Percentiles rank a stretch among this genome's conserved stretches.
These are phyloP conservation scores for Nebria brevicollis DNA, from an alignment of 2,888 invertebrate species.

Conservation along the genomic window DNA sequence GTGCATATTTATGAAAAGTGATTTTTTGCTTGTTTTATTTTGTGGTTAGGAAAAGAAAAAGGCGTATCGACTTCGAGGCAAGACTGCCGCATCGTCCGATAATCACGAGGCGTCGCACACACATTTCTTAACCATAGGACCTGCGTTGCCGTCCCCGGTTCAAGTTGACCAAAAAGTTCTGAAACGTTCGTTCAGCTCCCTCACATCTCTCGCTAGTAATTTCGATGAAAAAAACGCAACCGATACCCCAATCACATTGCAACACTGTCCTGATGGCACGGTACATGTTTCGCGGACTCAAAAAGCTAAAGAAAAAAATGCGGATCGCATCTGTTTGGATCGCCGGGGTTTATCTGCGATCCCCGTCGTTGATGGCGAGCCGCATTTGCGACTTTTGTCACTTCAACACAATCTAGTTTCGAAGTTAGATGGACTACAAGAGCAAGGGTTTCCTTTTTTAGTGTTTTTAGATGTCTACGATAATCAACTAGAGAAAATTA, in stretches of 20 bases:
- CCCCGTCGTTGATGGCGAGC: constrained; percentile 84
- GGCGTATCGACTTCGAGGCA: constrained; percentile 65
- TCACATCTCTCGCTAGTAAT: constrained; percentile 57
- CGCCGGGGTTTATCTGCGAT: constrained; percentile 84
- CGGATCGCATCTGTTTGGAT: constrained; percentile 90
- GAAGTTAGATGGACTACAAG: constrained; percentile 72
- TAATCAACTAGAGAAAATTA: constrained; percentile 90
- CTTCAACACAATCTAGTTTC: constrained; percentile 92
- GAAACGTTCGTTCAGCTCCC: constrained; percentile 66
- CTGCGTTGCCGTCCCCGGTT: constrained; percentile 55
- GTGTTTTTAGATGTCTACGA: constrained; percentile 95
- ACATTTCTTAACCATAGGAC: constrained; percentile 59
- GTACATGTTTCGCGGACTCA: constrained; percentile 76
- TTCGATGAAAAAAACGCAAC: constrained; percentile 51
- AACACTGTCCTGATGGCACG: constrained; percentile 72
- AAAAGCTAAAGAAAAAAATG: constrained; percentile 83
- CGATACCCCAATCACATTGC: constrained; percentile 65
- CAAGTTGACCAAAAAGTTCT: constrained; percentile 51
- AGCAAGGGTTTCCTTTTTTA: constrained; percentile 72
- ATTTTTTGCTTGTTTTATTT: not conserved
- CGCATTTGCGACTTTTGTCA: constrained; percentile 83
- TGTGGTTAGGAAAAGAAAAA: constrained; percentile 63
- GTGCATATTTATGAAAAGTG: constrained; percentile 2
- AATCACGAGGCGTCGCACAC: constrained; percentile 53
- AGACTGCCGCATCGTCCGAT: constrained; percentile 60